Conservation (phyloP, 2,888 invertebrate genomes). For the Agriotes lineatus region DNA sequence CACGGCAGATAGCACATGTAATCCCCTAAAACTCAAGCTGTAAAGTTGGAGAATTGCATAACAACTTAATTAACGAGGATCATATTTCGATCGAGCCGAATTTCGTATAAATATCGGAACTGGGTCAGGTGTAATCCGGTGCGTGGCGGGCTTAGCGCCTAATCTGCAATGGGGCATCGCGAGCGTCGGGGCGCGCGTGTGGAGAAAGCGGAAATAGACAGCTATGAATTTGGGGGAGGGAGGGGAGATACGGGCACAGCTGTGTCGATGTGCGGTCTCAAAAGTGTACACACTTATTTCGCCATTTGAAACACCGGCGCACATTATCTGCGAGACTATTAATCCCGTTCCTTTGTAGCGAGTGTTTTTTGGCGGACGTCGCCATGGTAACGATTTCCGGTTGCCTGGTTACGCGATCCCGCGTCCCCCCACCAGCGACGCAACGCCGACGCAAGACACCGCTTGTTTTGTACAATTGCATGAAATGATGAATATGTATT, state of each 20-base stretch:
- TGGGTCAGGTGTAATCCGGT: constrained; percentile 46
- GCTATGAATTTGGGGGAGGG: constrained; percentile 23
- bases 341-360: constrained; percentile 65
- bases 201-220: constrained; percentile 37
- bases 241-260: constrained; percentile 47
- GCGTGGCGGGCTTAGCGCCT: constrained; percentile 26
- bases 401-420: constrained; percentile 62
- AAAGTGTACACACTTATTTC: constrained; percentile 61
- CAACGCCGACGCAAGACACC: constrained; percentile 59
- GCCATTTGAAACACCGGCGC: constrained; percentile 64
- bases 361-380: constrained; percentile 65
- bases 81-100: constrained; percentile 25
- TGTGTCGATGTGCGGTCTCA: constrained; percentile 50
- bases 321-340: constrained; percentile 65
- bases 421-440: constrained; percentile 51
- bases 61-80: constrained; percentile 29
- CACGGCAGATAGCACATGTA: constrained; percentile 7
- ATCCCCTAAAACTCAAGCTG: constrained; percentile 7
- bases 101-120: constrained; percentile 40
- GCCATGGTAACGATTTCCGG: constrained; percentile 64
- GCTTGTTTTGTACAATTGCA: constrained; percentile 62
- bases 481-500: constrained; percentile 62
- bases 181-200: constrained; percentile 23
- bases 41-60: constrained; percentile 24
- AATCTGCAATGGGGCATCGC: constrained; percentile 17